Conservation (phyloP, 2,113 vertebrate genomes). For the Jacana jacana region DNA sequence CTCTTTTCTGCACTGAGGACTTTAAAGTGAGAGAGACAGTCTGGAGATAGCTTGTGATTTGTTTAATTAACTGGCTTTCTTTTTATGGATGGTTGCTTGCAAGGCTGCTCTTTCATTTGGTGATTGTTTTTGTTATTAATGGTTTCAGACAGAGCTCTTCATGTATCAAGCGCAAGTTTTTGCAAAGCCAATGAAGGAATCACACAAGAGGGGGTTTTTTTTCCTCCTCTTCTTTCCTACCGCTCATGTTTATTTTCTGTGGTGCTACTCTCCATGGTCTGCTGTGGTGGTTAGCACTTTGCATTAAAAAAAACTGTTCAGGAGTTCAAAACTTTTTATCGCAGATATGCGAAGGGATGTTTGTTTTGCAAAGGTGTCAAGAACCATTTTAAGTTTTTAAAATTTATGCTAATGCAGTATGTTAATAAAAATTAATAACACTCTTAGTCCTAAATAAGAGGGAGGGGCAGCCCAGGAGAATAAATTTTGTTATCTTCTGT, state of each 20-base stretch:
- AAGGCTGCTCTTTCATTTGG: constrained; percentile 63
- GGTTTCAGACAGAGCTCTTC: constrained; percentile 62
- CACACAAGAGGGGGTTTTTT: neutral
- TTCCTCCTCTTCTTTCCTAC: neutral
- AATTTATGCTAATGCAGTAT: neutral
- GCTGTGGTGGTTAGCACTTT: constrained; percentile 48
- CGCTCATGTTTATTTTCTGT: constrained; percentile 45
- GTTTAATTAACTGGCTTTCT: constrained; percentile 62
- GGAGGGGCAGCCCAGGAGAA: neutral
- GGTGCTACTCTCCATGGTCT: constrained; percentile 10
- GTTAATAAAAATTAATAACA: constrained; percentile 4
- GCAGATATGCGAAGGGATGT: constrained; percentile 33
- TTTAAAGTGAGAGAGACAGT: constrained; percentile 63
- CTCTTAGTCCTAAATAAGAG: neutral
- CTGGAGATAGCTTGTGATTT: constrained; percentile 58
- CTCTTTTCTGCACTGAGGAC: constrained; percentile 46
- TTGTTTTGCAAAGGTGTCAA: neutral
- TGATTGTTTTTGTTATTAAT: constrained; percentile 67
- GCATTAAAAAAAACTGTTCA: constrained; percentile 16
- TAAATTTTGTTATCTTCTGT: neutral
- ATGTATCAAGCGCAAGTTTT: constrained; percentile 53
- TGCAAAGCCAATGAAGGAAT: constrained; percentile 47
- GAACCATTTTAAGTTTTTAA: neutral
- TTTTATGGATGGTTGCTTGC: constrained; percentile 68
- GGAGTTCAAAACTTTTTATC: constrained; percentile 49